These are phyloP conservation scores for Perognathus longimembris DNA, from an alignment of 2,113 vertebrate genomes.

Conservation along the genomic window DNA sequence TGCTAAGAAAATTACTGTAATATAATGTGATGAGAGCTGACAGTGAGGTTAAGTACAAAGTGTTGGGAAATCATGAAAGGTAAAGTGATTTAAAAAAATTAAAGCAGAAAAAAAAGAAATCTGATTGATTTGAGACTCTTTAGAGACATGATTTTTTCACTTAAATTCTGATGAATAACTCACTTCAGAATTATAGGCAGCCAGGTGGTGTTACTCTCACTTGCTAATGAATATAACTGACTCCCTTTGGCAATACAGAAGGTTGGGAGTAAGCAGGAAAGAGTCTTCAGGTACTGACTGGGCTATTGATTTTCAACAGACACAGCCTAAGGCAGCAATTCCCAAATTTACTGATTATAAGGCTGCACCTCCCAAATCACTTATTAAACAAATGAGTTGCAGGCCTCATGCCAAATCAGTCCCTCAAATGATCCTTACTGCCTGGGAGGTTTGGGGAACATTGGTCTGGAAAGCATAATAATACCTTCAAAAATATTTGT, in stretches of 20 bases:
- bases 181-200: constrained; percentile 70
- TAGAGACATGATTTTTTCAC: constrained; percentile 60
- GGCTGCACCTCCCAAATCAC: constrained; percentile 58
- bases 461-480: neutral
- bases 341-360: constrained; percentile 69
- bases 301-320: constrained; percentile 71
- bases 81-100: constrained; percentile 60
- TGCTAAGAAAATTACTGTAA: constrained; percentile 14
- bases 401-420: constrained; percentile 17
- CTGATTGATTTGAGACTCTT: constrained; percentile 66
- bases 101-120: constrained; percentile 12
- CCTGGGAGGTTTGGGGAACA: neutral
- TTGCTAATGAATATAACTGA: constrained; percentile 79
- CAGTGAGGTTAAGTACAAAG: constrained; percentile 34
- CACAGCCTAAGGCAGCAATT: constrained; percentile 61
- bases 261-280: constrained; percentile 44
- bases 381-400: constrained; percentile 62
- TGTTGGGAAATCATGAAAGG: constrained; percentile 28
- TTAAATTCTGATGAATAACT: constrained; percentile 76
- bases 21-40: neutral
- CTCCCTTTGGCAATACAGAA: constrained; percentile 73
- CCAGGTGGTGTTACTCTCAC: constrained; percentile 81
- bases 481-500: constrained; percentile 27
- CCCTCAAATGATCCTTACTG: constrained; percentile 15
- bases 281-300: constrained; percentile 65